Conservation (phyloP, 2,113 vertebrate genomes). For the Podocnemis expansa region DNA sequence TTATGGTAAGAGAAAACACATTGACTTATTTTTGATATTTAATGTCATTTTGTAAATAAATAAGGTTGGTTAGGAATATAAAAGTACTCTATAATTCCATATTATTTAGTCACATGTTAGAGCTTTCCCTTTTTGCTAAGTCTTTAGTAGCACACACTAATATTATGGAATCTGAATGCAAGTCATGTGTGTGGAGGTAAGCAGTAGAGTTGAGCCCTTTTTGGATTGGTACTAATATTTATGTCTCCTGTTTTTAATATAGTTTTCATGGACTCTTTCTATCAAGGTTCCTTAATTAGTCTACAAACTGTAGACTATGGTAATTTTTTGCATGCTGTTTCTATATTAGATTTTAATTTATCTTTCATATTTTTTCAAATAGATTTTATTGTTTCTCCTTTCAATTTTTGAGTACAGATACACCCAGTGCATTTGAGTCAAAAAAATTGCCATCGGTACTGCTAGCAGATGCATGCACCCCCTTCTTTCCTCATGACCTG, state of each 20-base stretch:
- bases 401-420: not conserved
- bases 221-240: not conserved
- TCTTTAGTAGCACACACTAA: not conserved
- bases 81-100: not conserved
- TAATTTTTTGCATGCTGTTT: not conserved
- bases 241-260: not conserved
- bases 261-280: not conserved
- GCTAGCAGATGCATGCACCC: not conserved
- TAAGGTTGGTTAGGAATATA: not conserved
- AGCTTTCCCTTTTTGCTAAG: not conserved
- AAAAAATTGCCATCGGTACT: not conserved
- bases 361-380: not conserved
- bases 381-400: not conserved
- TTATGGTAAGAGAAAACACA: conserved; percentile 68
- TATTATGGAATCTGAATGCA: not conserved
- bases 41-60: not conserved
- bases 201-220: not conserved
- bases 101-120: not conserved
- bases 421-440: not conserved
- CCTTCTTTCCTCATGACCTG: not conserved
- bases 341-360: not conserved
- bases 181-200: not conserved
- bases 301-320: not conserved
- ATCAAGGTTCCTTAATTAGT: not conserved
- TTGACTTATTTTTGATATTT: not conserved